Base-by-base conservation (phyloP, 2,888 invertebrate genomes). In the Monoplex corrugatus region DNA sequence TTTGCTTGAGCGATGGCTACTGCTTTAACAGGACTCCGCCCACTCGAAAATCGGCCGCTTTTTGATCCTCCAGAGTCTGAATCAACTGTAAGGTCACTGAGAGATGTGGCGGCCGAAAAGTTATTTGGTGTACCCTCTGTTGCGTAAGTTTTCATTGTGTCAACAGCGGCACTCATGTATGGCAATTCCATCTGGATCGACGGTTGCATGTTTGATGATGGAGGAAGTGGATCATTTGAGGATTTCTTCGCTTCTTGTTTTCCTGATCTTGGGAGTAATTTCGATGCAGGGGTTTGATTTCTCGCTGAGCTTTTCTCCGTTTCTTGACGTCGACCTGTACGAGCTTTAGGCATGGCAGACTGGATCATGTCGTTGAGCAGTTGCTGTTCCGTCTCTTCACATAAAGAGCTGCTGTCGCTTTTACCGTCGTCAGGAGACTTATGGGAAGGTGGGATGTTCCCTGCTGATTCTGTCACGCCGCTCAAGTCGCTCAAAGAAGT, bases 401-500 rank as follows among this genome's bases (percentile, higher is more conserved):
- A 93, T 2, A 94, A 89, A 0, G 95, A 95, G 84, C 95, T 95
- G 89, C 93, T 93, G 88, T 94, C 95, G n/a, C 94, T 95, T 28
- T 93, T 92, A 19, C 92, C 89, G 38, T 94, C 94, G 82, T 94
- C 94, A 0, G 89, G 75, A 35, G 87, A 63, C 45, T 44, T 50
- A n/a, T n/a, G n/a, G n/a, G n/a, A n/a, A n/a, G n/a, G n/a, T 57
- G 3, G n/a, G 43, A 57, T 84, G 32, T 50, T 78, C 83, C 13
- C 75, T 72, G 45, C 87, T 88, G 44, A 63, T 57, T 85, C 89
- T 13, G 93, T 92, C 45, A 94, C 90, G 80, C 93, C 91, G 90
- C 98, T 98, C 89, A 98, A 97, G 93, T 98, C 98, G 96, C 98
- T 98, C 87, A 98, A 97, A 95, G 98, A 98, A 57, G 98, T 98